Evolutionary conservation across 2,797 vertebrate species (phyloP).

Genomic region (Masticophis lateralis): DNA sequence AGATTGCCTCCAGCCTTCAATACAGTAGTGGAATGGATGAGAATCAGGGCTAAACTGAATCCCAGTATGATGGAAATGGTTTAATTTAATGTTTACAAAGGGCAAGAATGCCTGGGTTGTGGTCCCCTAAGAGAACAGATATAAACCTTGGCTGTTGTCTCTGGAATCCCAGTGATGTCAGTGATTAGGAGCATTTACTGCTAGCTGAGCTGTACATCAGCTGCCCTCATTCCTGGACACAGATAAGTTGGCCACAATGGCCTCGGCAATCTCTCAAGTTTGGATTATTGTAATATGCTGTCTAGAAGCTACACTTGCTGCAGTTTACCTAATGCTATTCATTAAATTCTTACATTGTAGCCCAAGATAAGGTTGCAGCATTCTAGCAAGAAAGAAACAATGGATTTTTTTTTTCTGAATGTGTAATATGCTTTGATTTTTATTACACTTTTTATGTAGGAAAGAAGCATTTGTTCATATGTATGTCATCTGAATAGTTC

Average conservation of each 20-base stretch:
- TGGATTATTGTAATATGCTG: not conserved
- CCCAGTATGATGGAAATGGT: not conserved
- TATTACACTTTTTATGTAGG: not conserved
- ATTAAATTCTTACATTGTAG: not conserved
- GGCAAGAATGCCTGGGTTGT: not conserved
- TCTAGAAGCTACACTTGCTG: not conserved
- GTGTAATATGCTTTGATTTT: not conserved
- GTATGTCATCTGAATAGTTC: constrained; percentile 14
- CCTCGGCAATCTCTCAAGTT: not conserved
- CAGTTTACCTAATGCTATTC: not conserved
- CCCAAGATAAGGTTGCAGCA: not conserved
- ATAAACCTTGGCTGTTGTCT: not conserved
- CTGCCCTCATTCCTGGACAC: not conserved
- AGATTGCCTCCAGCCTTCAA: not conserved
- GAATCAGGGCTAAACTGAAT: not conserved
- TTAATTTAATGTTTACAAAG: not conserved
- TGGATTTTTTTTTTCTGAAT: not conserved
- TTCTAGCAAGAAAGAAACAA: not conserved
- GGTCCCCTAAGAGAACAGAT: not conserved
- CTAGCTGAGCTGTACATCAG: not conserved
- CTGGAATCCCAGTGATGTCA: not conserved
- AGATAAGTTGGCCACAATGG: not conserved
- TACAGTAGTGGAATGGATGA: not conserved
- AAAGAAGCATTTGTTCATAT: not conserved
- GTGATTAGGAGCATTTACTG: not conserved